phyloP scores from a whole-genome alignment of 2,113 vertebrate genomes.

The Mormoops blainvillei region DNA sequence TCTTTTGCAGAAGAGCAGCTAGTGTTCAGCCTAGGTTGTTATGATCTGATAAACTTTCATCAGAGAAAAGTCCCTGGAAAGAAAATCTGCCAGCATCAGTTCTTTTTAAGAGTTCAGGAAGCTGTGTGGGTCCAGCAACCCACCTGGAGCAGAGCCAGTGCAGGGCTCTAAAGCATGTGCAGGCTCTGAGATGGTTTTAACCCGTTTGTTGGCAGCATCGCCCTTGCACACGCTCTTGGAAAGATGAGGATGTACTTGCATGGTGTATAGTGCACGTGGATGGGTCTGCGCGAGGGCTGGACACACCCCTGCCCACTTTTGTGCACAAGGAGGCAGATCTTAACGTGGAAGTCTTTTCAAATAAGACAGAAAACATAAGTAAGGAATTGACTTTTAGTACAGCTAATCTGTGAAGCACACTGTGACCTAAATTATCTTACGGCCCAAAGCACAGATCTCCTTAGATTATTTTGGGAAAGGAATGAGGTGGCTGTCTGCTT shows the following conservation, averaged over 20 bases:
- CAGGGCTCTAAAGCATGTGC: not conserved
- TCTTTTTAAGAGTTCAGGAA: not conserved
- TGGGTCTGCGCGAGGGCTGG: not conserved
- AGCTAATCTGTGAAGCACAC: not conserved
- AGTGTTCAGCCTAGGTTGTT: not conserved
- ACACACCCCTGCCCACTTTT: not conserved
- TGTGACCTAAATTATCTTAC: not conserved
- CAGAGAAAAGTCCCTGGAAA: constrained; percentile 25
- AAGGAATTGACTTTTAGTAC: not conserved
- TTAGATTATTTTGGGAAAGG: not conserved
- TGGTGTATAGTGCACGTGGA: not conserved
- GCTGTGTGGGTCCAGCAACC: not conserved
- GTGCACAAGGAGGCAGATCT: not conserved
- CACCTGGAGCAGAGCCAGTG: not conserved
- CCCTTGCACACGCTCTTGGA: not conserved
- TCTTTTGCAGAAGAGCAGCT: not conserved
- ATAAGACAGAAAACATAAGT: not conserved
- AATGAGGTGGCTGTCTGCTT: not conserved
- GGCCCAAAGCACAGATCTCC: not conserved
- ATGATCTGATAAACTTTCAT: not conserved
- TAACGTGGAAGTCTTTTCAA: not conserved
- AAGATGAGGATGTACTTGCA: not conserved
- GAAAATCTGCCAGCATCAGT: not conserved
- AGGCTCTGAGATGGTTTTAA: not conserved
- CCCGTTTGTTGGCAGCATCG: not conserved